Evolutionary conservation across 2,888 invertebrate species (phyloP).

Genomic region (Drosophila melanosoma): DNA sequence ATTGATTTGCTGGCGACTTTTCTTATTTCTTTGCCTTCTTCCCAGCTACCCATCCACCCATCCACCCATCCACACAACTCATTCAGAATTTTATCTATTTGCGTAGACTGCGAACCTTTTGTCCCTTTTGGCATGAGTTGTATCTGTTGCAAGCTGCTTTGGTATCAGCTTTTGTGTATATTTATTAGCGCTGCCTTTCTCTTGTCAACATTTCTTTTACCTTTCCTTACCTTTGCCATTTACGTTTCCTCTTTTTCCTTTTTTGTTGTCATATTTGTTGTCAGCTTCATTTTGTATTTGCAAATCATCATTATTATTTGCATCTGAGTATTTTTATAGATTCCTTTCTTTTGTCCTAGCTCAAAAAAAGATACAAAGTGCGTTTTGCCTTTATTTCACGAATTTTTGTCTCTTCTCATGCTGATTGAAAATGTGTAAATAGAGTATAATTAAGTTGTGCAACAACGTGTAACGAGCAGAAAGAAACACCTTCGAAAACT

Average conservation of each 20-base stretch:
- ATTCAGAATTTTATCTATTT: slow-evolving; percentile 47
- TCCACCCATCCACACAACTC: slow-evolving; percentile 8
- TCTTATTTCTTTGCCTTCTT: slow-evolving; percentile 18
- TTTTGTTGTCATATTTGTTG: slow-evolving; percentile 34
- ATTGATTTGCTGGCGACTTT: slow-evolving; percentile 66
- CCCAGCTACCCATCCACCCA: neutral
- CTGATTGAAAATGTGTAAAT: neutral
- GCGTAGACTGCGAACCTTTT: slow-evolving; percentile 46
- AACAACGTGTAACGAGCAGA: neutral
- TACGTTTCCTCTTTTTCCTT: neutral
- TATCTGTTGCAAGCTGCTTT: slow-evolving; percentile 55
- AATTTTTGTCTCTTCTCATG: slow-evolving; percentile 7
- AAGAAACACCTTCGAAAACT: neutral
- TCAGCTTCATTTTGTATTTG: slow-evolving; percentile 68
- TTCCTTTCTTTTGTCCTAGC: slow-evolving; percentile 4
- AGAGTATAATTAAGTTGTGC: neutral
- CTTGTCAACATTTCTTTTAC: slow-evolving; percentile 59
- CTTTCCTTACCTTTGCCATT: slow-evolving; percentile 34
- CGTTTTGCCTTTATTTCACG: slow-evolving; percentile 34
- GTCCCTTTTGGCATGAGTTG: slow-evolving; percentile 23
- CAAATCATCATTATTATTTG: slow-evolving; percentile 81
- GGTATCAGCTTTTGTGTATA: slow-evolving; percentile 70
- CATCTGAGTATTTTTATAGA: slow-evolving; percentile 59
- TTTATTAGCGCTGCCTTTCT: slow-evolving; percentile 74
- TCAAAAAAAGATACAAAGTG: slow-evolving; percentile 48